Conservation (phyloP, 2,113 vertebrate genomes). For the Prunella himalayana region DNA sequence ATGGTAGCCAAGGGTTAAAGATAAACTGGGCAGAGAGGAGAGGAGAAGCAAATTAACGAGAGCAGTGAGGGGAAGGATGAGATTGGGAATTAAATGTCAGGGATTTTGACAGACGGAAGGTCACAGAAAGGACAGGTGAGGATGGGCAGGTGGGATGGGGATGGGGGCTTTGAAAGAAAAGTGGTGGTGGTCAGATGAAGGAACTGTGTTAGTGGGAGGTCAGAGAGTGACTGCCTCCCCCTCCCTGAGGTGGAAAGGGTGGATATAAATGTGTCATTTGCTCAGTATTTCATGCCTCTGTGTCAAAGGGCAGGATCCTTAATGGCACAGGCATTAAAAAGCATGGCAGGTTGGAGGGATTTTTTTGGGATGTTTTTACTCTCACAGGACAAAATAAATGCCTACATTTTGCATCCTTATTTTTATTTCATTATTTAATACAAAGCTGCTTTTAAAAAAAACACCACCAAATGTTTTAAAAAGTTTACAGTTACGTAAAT, state of each 20-base stretch:
- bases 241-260: neutral
- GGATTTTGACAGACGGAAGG: neutral
- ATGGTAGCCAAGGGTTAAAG: neutral
- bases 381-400: neutral
- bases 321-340: neutral
- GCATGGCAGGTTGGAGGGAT: neutral
- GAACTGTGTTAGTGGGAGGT: neutral
- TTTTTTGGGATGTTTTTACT: neutral
- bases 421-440: neutral
- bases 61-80: neutral
- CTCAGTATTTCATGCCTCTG: neutral
- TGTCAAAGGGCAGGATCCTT: conserved; percentile 1
- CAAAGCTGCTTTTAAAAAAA: neutral
- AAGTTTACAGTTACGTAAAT: neutral
- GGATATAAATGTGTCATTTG: neutral
- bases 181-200: neutral
- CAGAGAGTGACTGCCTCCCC: neutral
- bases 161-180: neutral
- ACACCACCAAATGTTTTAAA: neutral
- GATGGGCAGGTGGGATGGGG: neutral
- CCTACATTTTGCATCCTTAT: neutral
- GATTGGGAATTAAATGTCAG: neutral
- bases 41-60: neutral
- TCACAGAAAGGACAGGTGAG: conserved; percentile 20
- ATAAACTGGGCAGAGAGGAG: neutral